Evolutionary conservation across 2,113 vertebrate genomes (phyloP).

Genomic region (Gallinago paraguaiae): DNA sequence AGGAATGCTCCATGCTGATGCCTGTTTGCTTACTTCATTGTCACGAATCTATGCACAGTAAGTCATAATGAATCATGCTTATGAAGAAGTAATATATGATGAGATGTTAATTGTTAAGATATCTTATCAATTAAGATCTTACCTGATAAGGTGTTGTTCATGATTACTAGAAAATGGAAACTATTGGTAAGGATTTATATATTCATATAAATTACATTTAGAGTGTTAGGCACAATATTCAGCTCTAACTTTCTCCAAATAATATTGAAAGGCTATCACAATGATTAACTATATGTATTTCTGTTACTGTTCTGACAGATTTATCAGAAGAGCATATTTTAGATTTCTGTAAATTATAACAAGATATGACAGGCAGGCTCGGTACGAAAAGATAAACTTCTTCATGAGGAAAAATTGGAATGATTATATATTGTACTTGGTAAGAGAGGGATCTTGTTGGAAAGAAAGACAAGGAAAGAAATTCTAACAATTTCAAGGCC

Average conservation of each 20-base stretch:
- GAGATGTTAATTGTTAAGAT: neutral
- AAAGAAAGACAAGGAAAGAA: neutral
- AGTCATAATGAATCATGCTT: neutral
- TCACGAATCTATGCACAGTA: neutral
- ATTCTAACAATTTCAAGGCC: neutral
- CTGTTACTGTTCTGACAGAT: slow-evolving; percentile 19
- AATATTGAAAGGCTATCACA: neutral
- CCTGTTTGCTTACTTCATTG: neutral
- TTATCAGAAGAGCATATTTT: slow-evolving; percentile 9
- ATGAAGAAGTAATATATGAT: slow-evolving; percentile 3
- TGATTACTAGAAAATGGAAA: slow-evolving; percentile 1
- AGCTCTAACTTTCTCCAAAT: neutral
- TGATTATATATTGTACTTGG: neutral
- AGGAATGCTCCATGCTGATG: neutral
- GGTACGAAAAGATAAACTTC: slow-evolving; percentile 22
- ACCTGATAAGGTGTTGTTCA: neutral
- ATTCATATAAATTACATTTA: neutral
- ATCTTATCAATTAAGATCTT: no score
- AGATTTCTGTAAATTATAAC: slow-evolving; percentile 32
- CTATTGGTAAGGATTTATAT: neutral
- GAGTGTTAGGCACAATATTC: neutral
- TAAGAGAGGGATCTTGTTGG: neutral
- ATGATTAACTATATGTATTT: neutral
- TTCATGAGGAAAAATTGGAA: neutral
- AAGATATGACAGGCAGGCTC: neutral